phyloP scores from a whole-genome alignment of 2,888 invertebrate genomes.

The Pristionchus entomophagus region DNA sequence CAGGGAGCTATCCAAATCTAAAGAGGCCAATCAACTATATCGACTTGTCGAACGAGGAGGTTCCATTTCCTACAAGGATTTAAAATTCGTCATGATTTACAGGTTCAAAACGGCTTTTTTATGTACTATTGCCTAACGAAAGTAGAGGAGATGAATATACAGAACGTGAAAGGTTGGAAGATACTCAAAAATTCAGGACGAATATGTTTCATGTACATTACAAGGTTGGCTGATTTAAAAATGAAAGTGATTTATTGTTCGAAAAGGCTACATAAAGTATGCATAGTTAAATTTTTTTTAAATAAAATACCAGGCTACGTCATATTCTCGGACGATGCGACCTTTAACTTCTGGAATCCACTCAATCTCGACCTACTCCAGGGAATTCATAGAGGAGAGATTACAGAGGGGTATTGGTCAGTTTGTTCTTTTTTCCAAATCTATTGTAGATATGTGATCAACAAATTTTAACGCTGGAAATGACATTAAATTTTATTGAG shows the following conservation, averaged over 20 bases:
- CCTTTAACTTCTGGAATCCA: slow-evolving; percentile 41
- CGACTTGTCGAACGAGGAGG: slow-evolving; percentile 33
- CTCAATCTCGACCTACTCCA: not conserved
- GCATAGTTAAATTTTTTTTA: no score
- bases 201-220: no score
- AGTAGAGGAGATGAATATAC: slow-evolving; percentile 30
- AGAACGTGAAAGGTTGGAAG: slow-evolving; percentile 45
- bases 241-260: no score
- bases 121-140: slow-evolving; percentile 37
- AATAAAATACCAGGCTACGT: slow-evolving; percentile 35
- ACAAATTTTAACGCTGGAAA: no score
- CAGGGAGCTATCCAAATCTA: not conserved
- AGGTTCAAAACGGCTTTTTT: not conserved
- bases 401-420: no score
- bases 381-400: no score
- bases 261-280: no score
- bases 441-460: no score
- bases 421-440: no score
- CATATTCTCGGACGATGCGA: slow-evolving; percentile 35
- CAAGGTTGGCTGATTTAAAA: no score
- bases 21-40: slow-evolving; percentile 26
- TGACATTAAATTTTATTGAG: no score
- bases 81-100: not conserved
- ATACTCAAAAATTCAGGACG: no score
- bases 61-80: not conserved